These are phyloP conservation scores for Panulirus ornatus DNA, from an alignment of 1,140 invertebrate species.

Conservation along the genomic window DNA sequence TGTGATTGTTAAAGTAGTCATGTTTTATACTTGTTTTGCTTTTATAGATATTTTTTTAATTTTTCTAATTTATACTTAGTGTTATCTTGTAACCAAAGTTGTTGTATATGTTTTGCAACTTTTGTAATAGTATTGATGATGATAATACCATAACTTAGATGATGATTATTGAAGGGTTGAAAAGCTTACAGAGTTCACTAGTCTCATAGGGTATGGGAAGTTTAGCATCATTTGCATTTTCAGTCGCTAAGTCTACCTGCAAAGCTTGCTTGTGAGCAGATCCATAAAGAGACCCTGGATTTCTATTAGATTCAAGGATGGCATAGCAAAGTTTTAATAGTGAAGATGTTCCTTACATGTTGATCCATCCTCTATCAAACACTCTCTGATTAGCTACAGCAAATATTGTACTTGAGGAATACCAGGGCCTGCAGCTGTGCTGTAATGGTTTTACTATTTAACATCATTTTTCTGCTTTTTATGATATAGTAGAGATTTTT, in stretches of 20 bases:
- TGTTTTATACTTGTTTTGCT: constrained; percentile 73
- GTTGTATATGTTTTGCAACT: constrained; percentile 70
- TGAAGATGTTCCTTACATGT: constrained; percentile 50
- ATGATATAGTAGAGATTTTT: constrained; percentile 72
- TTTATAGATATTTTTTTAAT: constrained; percentile 74
- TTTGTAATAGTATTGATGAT: constrained; percentile 67
- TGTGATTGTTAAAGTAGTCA: constrained; percentile 73
- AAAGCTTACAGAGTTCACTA: constrained; percentile 63
- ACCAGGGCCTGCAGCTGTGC: constrained; percentile 64
- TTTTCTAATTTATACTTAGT: constrained; percentile 74
- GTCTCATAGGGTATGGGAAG: constrained; percentile 63
- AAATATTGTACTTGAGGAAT: constrained; percentile 55
- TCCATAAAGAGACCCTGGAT: constrained; percentile 48
- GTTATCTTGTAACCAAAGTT: constrained; percentile 73
- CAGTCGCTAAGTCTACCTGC: constrained; percentile 56
- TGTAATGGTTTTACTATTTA: constrained; percentile 68
- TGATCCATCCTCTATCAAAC: constrained; percentile 53
- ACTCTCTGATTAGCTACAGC: constrained; percentile 13
- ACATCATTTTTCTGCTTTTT: constrained; percentile 73
- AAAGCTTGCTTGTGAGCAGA: constrained; percentile 56
- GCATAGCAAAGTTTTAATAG: constrained; percentile 46
- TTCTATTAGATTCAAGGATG: constrained; percentile 50
- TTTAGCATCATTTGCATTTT: constrained; percentile 66
- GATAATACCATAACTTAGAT: constrained; percentile 62
- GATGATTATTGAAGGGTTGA: constrained; percentile 61